These are phyloP conservation scores for Rhizoglyphus robini DNA, from an alignment of 1,140 invertebrate species.

Conservation along the genomic window DNA sequence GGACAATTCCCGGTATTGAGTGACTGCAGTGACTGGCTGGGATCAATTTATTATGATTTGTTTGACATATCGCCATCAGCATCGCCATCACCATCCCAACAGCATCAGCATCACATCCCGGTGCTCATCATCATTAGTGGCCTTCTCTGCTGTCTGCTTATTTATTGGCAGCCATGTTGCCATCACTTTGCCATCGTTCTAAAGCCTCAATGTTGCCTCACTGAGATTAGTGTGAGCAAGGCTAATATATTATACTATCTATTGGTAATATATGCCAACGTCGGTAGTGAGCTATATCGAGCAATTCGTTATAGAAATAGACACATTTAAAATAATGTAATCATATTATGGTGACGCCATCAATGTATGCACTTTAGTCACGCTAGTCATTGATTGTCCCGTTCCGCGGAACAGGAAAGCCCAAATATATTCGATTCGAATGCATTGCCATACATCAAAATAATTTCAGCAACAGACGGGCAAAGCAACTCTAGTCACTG, in stretches of 20 bases:
- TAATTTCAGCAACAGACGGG: too few relatives aligned
- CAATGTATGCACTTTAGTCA: too few relatives aligned
- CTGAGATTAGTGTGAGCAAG: neutral
- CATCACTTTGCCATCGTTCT: neutral
- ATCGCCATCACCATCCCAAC: neutral
- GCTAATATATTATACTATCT: slow-evolving; percentile 5
- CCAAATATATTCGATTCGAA: too few relatives aligned
- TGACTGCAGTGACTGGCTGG: neutral
- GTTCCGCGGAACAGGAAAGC: too few relatives aligned
- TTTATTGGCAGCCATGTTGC: slow-evolving; percentile 8
- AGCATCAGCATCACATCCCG: slow-evolving; percentile 4
- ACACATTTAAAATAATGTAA: slow-evolving; percentile 11
- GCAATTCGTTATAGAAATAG: neutral
- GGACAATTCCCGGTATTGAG: too few relatives aligned
- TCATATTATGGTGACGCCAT: neutral
- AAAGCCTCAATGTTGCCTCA: neutral
- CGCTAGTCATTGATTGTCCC: too few relatives aligned
- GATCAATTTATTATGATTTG: slow-evolving; percentile 9
- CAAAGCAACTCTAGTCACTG: too few relatives aligned
- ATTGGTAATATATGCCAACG: neutral
- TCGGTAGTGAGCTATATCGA: neutral
- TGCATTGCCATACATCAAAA: too few relatives aligned
- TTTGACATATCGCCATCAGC: slow-evolving; percentile 10
- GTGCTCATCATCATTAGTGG: slow-evolving; percentile 8
- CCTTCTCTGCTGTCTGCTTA: neutral